A percentile compares a stretch with the other conserved stretches of the same genome.
These are phyloP conservation scores for Ditula angustiorana DNA, from an alignment of 2,888 invertebrate genomes.

Conservation along the genomic window DNA sequence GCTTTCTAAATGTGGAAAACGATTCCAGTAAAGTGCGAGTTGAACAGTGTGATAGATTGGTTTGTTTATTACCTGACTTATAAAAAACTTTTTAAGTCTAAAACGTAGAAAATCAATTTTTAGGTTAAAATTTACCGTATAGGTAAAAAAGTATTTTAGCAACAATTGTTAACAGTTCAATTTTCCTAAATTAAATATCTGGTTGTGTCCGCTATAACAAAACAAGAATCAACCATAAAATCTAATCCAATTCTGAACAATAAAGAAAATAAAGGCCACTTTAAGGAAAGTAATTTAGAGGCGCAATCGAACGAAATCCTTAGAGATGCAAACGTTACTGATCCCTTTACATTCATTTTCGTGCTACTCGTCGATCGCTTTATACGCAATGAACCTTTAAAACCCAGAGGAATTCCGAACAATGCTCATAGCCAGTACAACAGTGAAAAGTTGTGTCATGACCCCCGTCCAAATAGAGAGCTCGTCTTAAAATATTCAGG, in stretches of 20 bases:
- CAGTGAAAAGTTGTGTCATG: conserved; percentile 48
- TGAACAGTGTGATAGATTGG: background rate
- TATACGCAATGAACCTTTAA: conserved; percentile 63
- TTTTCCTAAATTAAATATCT: background rate
- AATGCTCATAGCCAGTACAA: conserved; percentile 51
- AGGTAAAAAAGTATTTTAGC: too few relatives aligned
- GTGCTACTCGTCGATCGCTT: conserved; percentile 47
- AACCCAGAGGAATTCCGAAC: conserved; percentile 56
- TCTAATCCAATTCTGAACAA: conserved; percentile 17
- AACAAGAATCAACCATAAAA: conserved; percentile 1
- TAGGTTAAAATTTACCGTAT: too few relatives aligned
- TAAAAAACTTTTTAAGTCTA: too few relatives aligned
- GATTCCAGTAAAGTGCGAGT: conserved; percentile 21
- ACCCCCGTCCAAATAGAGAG: conserved; percentile 56
- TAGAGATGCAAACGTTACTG: conserved; percentile 24
- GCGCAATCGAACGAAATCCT: conserved; percentile 28
- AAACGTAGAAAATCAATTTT: too few relatives aligned
- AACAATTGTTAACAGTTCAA: too few relatives aligned
- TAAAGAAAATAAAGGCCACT: conserved; percentile 26
- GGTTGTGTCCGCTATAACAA: background rate
- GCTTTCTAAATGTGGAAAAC: conserved; percentile 25
- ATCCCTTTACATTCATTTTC: conserved; percentile 51
- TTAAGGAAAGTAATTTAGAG: conserved; percentile 31
- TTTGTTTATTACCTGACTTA: background rate
- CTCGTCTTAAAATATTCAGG: conserved; percentile 74